These are phyloP conservation scores for Drosophila novamexicana DNA, from an alignment of 1,140 invertebrate species.

Conservation along the genomic window DNA sequence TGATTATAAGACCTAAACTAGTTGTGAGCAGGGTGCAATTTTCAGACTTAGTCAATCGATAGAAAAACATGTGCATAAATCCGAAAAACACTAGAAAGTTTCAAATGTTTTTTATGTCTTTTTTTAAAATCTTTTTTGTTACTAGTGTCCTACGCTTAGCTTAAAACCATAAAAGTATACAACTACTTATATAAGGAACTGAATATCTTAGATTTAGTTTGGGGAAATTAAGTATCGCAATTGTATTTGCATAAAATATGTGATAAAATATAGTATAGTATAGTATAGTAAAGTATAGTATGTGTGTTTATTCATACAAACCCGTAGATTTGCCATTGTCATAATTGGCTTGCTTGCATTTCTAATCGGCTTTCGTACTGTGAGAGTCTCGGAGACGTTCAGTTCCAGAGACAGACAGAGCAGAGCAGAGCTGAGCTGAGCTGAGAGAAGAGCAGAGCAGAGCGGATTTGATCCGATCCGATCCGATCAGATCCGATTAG, in stretches of 20 bases:
- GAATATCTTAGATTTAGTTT: constrained; percentile 43
- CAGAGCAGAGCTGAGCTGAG: constrained; percentile 46
- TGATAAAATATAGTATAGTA: constrained; percentile 23
- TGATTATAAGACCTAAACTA: constrained; percentile 29
- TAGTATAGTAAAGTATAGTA: constrained; percentile 43
- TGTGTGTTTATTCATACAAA: constrained; percentile 78
- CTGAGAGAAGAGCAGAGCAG: constrained; percentile 51
- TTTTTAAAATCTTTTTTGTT: neutral
- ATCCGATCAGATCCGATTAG: constrained; percentile 27
- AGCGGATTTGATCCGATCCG: constrained; percentile 31
- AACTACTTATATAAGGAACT: constrained; percentile 22
- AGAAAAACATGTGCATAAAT: constrained; percentile 26
- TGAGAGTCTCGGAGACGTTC: constrained; percentile 69
- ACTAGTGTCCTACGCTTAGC: constrained; percentile 21
- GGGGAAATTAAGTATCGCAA: constrained; percentile 24
- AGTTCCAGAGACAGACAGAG: constrained; percentile 73
- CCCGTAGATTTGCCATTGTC: constrained; percentile 64
- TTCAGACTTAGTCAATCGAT: constrained; percentile 22
- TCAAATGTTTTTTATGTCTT: neutral
- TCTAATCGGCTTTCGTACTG: constrained; percentile 71
- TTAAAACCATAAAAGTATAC: constrained; percentile 36
- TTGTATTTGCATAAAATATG: constrained; percentile 32
- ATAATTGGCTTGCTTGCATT: constrained; percentile 69
- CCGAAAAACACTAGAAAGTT: constrained; percentile 10
- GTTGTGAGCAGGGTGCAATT: constrained; percentile 13